A percentile compares a stretch with the other conserved stretches of the same genome.
Conservation (phyloP, 2,113 vertebrate genomes). For the Fukomys damarensis region DNA sequence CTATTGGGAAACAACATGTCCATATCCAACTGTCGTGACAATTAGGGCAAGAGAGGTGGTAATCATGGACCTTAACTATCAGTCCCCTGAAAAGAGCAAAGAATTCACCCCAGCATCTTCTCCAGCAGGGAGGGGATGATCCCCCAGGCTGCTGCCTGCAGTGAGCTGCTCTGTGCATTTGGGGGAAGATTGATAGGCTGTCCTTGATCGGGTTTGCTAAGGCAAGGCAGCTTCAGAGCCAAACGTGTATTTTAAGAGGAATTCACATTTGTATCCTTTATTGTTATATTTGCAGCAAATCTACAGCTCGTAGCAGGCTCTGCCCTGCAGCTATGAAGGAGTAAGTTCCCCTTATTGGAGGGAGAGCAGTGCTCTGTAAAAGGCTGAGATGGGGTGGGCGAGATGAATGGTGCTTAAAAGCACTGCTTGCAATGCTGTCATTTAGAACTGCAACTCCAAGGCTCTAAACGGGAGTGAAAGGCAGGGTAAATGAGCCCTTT, state of each 20-base stretch:
- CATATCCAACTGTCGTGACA: conserved; percentile 54
- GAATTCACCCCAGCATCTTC: conserved; percentile 28
- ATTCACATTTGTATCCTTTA: conserved; percentile 89
- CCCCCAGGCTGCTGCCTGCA: conserved; percentile 68
- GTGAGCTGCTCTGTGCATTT: conserved; percentile 70
- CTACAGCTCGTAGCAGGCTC: conserved; percentile 85
- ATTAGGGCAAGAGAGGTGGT: conserved; percentile 60
- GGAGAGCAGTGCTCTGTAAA: conserved; percentile 84
- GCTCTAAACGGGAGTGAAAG: conserved; percentile 87
- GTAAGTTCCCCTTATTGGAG: conserved; percentile 85
- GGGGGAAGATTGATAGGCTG: conserved; percentile 81
- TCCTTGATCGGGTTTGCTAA: conserved; percentile 86
- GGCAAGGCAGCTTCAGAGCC: conserved; percentile 84
- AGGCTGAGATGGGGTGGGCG: conserved; percentile 83
- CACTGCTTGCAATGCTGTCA: conserved; percentile 86
- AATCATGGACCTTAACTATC: conserved; percentile 3
- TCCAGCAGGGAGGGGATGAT: conserved; percentile 32
- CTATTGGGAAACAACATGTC: conserved; percentile 49
- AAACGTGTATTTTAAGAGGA: conserved; percentile 84
- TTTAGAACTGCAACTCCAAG: conserved; percentile 86
- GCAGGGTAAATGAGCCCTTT: conserved; percentile 85
- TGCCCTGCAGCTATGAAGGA: conserved; percentile 89
- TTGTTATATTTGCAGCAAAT: conserved; percentile 87
- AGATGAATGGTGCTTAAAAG: conserved; percentile 89
- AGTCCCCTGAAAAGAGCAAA: conserved; percentile 56